Evolutionary conservation across 2,888 invertebrate species (phyloP).

Genomic region (Acrocera orbiculus): DNA sequence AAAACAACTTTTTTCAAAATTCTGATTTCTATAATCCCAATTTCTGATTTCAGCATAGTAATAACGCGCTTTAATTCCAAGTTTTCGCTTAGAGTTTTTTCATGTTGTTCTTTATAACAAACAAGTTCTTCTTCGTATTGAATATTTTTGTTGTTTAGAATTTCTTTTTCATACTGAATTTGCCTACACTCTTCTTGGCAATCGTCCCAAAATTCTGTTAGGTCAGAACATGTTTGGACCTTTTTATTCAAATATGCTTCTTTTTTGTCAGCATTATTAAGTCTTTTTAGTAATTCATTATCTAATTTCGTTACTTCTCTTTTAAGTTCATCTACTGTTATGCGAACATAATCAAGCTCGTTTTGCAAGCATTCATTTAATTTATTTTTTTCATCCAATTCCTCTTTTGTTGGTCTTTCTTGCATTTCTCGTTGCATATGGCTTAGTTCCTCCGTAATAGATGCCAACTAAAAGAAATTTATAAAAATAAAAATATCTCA

Average conservation of each 20-base stretch:
- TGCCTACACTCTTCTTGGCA: too few species aligned
- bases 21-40: too few species aligned
- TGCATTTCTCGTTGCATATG: conserved; percentile 11
- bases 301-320: too few species aligned
- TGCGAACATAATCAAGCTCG: conserved; percentile 13
- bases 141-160: conserved; percentile 20
- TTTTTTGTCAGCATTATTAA: too few species aligned
- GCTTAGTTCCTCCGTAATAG: conserved; percentile 9
- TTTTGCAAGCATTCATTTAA: conserved; percentile 12
- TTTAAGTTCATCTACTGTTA: too few species aligned
- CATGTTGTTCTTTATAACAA: conserved; percentile 27
- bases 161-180: conserved; percentile 20
- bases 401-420: conserved; percentile 10
- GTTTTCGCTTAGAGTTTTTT: conserved; percentile 22
- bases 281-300: too few species aligned
- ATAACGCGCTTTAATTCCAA: conserved; percentile 22
- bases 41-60: too few species aligned
- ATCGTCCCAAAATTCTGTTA: too few species aligned
- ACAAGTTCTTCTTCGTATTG: conserved; percentile 29
- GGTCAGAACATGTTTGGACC: too few species aligned
- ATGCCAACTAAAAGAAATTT: conserved; percentile 7
- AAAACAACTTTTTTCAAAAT: too few species aligned
- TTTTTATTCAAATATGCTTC: too few species aligned
- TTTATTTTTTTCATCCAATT: conserved; percentile 11
- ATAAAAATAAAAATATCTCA: too few species aligned